phyloP scores from a whole-genome alignment of 1,140 invertebrate species.

The Trissolcus basalis region DNA sequence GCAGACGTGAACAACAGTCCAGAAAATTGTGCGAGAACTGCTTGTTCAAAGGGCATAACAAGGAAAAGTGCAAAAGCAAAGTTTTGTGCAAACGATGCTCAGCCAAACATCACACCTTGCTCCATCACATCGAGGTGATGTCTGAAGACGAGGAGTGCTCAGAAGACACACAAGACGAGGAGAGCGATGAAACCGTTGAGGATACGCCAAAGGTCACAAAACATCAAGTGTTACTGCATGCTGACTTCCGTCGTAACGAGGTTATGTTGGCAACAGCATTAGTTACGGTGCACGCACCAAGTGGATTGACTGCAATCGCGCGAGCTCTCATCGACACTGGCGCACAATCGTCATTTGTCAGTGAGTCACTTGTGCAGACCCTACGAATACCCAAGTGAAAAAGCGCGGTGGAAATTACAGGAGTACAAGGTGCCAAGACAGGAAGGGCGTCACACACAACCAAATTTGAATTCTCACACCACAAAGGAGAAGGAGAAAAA shows the following conservation, averaged over 20 bases:
- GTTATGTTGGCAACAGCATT: not conserved
- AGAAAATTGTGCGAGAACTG: too few relatives aligned
- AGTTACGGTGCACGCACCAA: not conserved
- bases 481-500: too few relatives aligned
- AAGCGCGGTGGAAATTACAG: not conserved
- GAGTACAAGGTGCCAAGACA: not conserved
- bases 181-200: not conserved
- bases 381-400: not conserved
- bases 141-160: slow-evolving; percentile 2
- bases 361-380: not conserved
- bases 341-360: not conserved
- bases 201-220: not conserved
- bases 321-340: not conserved
- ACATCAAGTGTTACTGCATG: too few relatives aligned
- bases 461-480: too few relatives aligned
- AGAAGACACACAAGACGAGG: not conserved
- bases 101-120: slow-evolving; percentile 7
- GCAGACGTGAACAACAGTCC: too few relatives aligned
- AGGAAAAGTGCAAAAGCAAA: too few relatives aligned
- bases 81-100: too few relatives aligned
- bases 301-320: not conserved
- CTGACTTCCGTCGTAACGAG: not conserved
- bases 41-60: too few relatives aligned
- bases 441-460: too few relatives aligned
- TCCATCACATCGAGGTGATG: not conserved